Evolutionary conservation across 2,797 vertebrate species (phyloP), one percentile per base, ranked within the genome.

Genomic region (Decapterus maruadsi): DNA sequence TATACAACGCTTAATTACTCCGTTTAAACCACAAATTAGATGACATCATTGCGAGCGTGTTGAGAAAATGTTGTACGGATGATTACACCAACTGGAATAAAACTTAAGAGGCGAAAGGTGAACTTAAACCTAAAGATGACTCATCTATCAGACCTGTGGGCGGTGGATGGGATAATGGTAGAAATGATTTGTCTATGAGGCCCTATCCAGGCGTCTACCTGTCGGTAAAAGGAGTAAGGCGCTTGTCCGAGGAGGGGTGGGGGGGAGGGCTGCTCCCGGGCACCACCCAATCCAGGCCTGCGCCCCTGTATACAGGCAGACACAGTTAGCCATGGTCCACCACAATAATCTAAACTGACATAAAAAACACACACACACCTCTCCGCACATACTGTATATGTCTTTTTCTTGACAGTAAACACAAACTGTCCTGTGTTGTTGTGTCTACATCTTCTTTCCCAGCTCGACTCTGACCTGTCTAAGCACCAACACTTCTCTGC

Each of bases 271-370:
- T 95, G 94, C 91, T 96, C 94, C 92, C 94, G 90, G 83, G 88
- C 87, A 87, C 94, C 92, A 90, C 91, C 93, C 87, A 94, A 79
- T 91, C 93, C 94, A 92, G 93, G 86, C 88, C 94, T 96, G 80
- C 94, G 93, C 89, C 96, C 95, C 96, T 96, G 92, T 89, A 84
- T 92, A 81, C 87, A 91, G 90, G 90, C 86, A 94, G 87, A 92
- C 84, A 87, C 75, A 82, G 75, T 92, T 89, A 94, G 71, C 89
- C 83, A 89, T 76, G 67, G 38, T 78, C 67, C 68, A 82, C 81
- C 83, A 87, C 31, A 81, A 75, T 71, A 69, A 51, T 55, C 89
- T 90, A 85, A 63, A 78, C 90, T 71, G 48, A 78, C 42, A 82
- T 34, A 75, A 65, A 34, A 72, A 64, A 78, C 36, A 68, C 20